phyloP scores from a whole-genome alignment of 2,797 vertebrate genomes.

The Chlorospingus flavigularis region DNA sequence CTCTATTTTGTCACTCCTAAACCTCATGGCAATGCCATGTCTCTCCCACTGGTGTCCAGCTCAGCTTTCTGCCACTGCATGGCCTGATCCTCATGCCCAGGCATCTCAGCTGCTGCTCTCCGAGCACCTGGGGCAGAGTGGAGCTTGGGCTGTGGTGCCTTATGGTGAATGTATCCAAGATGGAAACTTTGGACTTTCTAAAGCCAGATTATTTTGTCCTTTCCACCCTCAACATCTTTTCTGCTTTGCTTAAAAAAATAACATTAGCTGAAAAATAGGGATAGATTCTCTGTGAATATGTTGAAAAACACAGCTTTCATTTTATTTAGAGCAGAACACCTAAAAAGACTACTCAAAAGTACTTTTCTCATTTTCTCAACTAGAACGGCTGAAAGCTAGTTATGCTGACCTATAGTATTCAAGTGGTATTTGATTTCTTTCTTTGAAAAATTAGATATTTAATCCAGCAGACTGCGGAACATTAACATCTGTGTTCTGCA shows the following conservation, averaged over 20 bases:
- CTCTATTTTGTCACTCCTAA: not conserved
- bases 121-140: accelerated
- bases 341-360: not conserved
- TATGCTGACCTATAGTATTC: not conserved
- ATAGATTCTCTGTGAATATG: not conserved
- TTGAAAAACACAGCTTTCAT: not conserved
- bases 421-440: not conserved
- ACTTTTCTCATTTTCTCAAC: not conserved
- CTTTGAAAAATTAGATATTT: not conserved
- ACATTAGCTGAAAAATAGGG: not conserved
- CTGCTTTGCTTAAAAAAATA: not conserved
- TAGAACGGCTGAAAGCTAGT: not conserved
- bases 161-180: not conserved
- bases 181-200: not conserved
- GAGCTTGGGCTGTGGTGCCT: not conserved
- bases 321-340: not conserved
- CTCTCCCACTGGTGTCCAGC: not conserved
- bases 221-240: not conserved
- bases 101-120: not conserved
- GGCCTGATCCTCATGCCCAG: not conserved
- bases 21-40: accelerated
- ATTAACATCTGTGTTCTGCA: not conserved
- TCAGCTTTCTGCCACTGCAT: not conserved
- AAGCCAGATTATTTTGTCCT: not conserved
- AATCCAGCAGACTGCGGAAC: not conserved